These are phyloP conservation scores for Halcyon chelicuti DNA, from an alignment of 2,797 vertebrate genomes.

Conservation along the genomic window DNA sequence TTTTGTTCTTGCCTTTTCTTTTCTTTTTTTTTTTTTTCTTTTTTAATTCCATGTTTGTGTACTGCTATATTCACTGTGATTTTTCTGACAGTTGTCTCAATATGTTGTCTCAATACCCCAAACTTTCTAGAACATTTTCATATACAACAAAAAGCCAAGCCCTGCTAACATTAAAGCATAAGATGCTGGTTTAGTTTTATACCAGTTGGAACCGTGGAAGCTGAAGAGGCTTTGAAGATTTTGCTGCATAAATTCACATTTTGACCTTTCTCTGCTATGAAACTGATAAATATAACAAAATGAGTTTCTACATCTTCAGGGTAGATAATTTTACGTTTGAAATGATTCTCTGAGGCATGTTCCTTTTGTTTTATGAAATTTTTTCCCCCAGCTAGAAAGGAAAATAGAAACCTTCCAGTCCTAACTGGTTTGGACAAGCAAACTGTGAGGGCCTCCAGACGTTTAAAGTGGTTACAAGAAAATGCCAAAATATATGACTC, in stretches of 20 bases:
- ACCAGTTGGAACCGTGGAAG: neutral
- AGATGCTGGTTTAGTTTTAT: neutral
- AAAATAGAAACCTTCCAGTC: constrained; percentile 11
- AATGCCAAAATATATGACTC: neutral
- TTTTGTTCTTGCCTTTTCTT: neutral
- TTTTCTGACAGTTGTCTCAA: neutral
- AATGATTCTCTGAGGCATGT: constrained; percentile 11
- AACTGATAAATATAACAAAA: constrained; percentile 44
- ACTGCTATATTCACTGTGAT: neutral
- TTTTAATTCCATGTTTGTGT: neutral
- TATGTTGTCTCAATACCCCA: neutral
- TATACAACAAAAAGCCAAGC: neutral
- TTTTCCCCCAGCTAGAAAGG: neutral
- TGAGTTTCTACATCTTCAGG: neutral
- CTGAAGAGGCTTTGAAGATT: neutral
- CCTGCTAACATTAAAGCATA: neutral
- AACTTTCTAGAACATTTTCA: neutral
- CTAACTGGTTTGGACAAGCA: neutral
- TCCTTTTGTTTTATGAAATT: constrained; percentile 29
- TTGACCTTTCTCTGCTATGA: constrained; percentile 24
- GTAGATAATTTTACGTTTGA: constrained; percentile 35
- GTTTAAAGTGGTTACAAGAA: neutral
- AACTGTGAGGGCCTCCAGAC: neutral
- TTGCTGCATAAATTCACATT: constrained; percentile 10
- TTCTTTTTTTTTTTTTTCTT: neutral